Evolutionary conservation across 2,888 invertebrate species (phyloP), one percentile per base, ranked within the genome.

Genomic region (Psococerastis gibbosa): DNA sequence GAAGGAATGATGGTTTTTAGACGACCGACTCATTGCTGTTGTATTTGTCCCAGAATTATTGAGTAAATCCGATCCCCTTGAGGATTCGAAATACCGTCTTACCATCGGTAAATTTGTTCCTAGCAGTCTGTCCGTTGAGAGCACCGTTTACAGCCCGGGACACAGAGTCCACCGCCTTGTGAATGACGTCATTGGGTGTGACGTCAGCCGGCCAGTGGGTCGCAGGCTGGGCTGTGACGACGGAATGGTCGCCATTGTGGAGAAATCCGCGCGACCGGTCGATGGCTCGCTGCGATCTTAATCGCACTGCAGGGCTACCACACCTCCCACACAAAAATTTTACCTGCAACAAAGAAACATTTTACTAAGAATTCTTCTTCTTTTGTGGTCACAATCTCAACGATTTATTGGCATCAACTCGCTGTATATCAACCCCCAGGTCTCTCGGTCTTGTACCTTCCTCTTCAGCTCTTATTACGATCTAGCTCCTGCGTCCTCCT

Each of bases 251-350:
- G 22, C 11, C 46, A 35, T 50, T 48, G 32, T 48, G 50, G 23
- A 46, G 46, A 34, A 54, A 54, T 43, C 54, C 53, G 33, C 51
- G 51, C 1, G 54, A 53, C n/a, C 53, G 41, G 5, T 52, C 51
- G 34, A 54, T 43, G 5, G 34, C 32, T 22, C 45, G 33, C 38
- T 46, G 47, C 38, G 44, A 50, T 17, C 78, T 64, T 38, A 78
- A 54, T 43, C 78, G 63, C 8, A 78, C 74, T 3, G 78, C 78
- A 2, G 78, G 78, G 55, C 77, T 78, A 15, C 76, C 75, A 53
- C 78, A 77, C 34, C 76, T 66, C 1, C 78, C 78, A 55, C 79
- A 80, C 3, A 85, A 63, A 58, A 79, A 80, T 55, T 83, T 83
- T 1, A 80, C 54, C 53, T 53, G 38, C 3, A 43, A 44, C 4